Base-by-base conservation (phyloP, 2,113 vertebrate genomes). In the Heterochromis multidens region DNA sequence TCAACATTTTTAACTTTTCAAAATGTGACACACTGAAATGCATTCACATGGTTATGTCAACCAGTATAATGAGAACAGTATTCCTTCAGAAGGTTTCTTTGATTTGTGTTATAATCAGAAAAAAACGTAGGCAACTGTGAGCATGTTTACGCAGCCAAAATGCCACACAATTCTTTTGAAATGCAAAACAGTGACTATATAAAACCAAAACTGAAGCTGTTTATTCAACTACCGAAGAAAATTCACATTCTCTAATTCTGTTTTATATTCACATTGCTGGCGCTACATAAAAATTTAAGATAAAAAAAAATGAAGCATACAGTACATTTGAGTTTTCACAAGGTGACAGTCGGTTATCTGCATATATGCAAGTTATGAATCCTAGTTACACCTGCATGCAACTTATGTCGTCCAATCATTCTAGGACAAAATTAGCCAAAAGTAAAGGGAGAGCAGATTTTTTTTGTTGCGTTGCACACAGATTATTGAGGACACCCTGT, bases 371-470 rank as follows among this genome's bases (percentile, higher is more conserved):
- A 56, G 29, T 79, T 72, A 72, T 59, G 46, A 61, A 83, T 86
- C 77, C 40, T 77, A 17, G 74, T 83, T 86, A 88, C 85, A 91
- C 82, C 54, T 87, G 77, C 92, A 94, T 94, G 90, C 91, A 86
- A 81, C 60, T 17, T 80, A 60, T 83, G 31, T 27, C 63, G 43
- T 84, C 81, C 77, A 13, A 14, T 77, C 19, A 78, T 84, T 88
- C 59, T 78, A 43, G 49, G 87, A 60, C 52, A 79, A 79, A 82
- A 74, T 12, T 65, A 76, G 58, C 63, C 62, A 80, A 74, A 29
- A 74, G 84, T 85, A 72, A 83, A 88, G 25, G 52, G 52, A 92
- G 19, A 21, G 80, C 63, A 84, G 40, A 3, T 62, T 52, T 58
- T 70, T 84, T 57, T 79, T 76, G 7, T 80, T 54, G 62, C 23